Evolutionary conservation across 1,140 invertebrate species (phyloP).

Genomic region (Hyposmocoma kahamanoa): DNA sequence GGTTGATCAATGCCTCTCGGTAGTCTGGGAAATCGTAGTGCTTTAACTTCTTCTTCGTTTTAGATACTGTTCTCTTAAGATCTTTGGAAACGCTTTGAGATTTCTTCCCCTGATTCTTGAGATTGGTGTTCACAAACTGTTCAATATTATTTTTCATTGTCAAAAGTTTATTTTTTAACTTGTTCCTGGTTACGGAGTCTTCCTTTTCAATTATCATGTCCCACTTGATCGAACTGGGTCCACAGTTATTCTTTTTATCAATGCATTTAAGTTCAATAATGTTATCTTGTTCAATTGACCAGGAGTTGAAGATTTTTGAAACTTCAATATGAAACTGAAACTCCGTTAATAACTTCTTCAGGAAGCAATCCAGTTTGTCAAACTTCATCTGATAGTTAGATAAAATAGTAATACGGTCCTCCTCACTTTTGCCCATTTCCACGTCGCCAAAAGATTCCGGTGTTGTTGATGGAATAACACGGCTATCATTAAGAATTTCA

Average conservation of each 20-base stretch:
- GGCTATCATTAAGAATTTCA: constrained; percentile 15
- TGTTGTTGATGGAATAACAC: constrained; percentile 27
- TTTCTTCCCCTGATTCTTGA: constrained; percentile 22
- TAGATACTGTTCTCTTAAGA: constrained; percentile 20
- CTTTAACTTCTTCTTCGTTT: constrained; percentile 50
- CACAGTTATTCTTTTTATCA: too few species aligned
- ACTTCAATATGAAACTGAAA: constrained; percentile 61
- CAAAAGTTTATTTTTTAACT: constrained; percentile 43
- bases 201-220: constrained; percentile 51
- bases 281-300: constrained; percentile 26
- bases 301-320: constrained; percentile 45
- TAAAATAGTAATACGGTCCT: constrained; percentile 36
- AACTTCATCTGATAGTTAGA: constrained; percentile 47
- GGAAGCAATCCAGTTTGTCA: constrained; percentile 41
- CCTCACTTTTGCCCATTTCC: constrained; percentile 48
- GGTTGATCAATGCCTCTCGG: constrained; percentile 43
- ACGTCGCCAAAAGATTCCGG: constrained; percentile 54
- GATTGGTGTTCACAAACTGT: constrained; percentile 33
- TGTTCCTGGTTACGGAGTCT: constrained; percentile 34
- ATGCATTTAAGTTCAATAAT: too few species aligned
- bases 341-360: constrained; percentile 48
- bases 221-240: constrained; percentile 38
- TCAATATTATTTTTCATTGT: constrained; percentile 46
- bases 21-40: constrained; percentile 58
- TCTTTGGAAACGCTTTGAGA: not conserved